Evolutionary conservation across 2,888 invertebrate species (phyloP), one percentile per base, ranked within the genome.

Genomic region (Ametastegia equiseti): DNA sequence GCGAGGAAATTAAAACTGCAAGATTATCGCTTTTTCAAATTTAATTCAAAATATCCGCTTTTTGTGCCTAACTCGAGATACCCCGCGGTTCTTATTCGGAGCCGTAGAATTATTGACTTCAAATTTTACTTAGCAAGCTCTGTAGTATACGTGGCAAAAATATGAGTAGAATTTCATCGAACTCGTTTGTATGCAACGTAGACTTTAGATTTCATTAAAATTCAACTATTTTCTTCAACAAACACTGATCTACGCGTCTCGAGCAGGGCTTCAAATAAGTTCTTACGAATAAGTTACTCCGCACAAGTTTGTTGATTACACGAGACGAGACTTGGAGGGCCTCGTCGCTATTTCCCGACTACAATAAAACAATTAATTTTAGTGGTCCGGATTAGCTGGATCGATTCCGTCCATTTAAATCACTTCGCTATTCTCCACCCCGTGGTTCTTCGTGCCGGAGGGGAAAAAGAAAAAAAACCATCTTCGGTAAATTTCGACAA

Each of bases 361-460:
- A 47, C 47, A 71, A 45, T 71, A 47, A 71, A 71, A 71, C 71
- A 71, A 71, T 71, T 71, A 47, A 42, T 71, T 71, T 71, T 45
- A 71, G 71, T 71, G 47, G 71, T 71, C 23, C 27, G 47, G 71
- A 71, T 71, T 71, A 71, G 47, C 27, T 23, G 42, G 71, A 71
- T 71, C 71, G 75, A 54, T 54, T 54, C 36, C 36, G 11, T 15
- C 36, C 33, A 45, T 75, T 75, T 27, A 50, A 75, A 75, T 75
- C 33, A 75, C 36, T 50, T 50, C 3, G 50, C 36, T 30, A 19
- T 71, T 71, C n/a, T 5, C 54, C 19, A 19, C 50, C 19, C 36
- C 36, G 9, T 27, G 13, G 9, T 71, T 36, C 13, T 45, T 15
- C 30, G 36, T 27, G 27, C 23, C 15, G n/a, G n/a, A n/a, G n/a